Evolutionary conservation across 2,888 invertebrate genomes (phyloP).

Genomic region (Gnatocerus cornutus): DNA sequence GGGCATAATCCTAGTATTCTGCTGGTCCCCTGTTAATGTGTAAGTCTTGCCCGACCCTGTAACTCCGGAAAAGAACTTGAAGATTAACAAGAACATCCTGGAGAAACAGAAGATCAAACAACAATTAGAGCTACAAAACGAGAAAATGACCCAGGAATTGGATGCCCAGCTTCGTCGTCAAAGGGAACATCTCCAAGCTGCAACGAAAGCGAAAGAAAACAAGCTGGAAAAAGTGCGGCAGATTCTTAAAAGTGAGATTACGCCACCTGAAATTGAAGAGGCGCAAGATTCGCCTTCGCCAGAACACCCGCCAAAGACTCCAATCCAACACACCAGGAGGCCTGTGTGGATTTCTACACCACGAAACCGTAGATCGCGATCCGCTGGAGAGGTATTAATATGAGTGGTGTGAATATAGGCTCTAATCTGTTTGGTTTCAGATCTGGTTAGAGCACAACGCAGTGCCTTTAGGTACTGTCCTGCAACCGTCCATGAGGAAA

Average conservation of each 20-base stretch:
- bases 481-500: conserved; percentile 88
- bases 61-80: conserved; percentile 78
- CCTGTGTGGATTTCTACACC: conserved; percentile 44
- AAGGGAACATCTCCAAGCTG: conserved; percentile 72
- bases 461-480: conserved; percentile 88
- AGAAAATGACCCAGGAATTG: conserved; percentile 82
- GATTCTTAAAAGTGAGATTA: conserved; percentile 72
- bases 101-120: conserved; percentile 81
- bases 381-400: conserved; percentile 72
- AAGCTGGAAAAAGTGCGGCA: conserved; percentile 77
- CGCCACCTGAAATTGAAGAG: conserved; percentile 52
- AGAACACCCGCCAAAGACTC: conserved; percentile 28
- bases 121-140: conserved; percentile 81
- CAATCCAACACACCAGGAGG: conserved; percentile 26
- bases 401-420: neutral
- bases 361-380: conserved; percentile 87
- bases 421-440: conserved; percentile 27
- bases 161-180: conserved; percentile 76
- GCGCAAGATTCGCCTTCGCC: neutral
- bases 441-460: conserved; percentile 92
- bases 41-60: no score
- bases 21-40: no score
- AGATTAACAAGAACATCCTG: conserved; percentile 77
- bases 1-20: no score
- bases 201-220: conserved; percentile 77